Evolutionary conservation across 2,888 invertebrate genomes (phyloP).

Genomic region (Cephus pygmeus): DNA sequence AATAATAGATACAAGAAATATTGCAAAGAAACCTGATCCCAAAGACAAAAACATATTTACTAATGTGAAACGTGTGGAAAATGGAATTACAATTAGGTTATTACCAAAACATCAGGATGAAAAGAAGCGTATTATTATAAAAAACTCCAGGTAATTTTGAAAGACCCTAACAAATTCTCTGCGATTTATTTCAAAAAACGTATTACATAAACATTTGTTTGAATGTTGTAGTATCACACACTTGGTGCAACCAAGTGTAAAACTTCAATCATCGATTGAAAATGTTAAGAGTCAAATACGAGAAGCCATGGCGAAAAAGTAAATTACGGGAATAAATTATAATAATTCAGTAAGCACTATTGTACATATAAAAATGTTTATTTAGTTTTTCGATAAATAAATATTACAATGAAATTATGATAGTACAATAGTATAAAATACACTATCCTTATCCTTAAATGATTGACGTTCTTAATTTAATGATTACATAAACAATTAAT

Average conservation of each 20-base stretch:
- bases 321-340: constrained; percentile 5
- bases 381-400: neutral
- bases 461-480: constrained; percentile 11
- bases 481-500: neutral
- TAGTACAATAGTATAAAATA: constrained; percentile 8
- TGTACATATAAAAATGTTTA: constrained; percentile 5
- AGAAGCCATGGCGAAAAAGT: constrained; percentile 43
- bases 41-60: constrained; percentile 39
- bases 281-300: constrained; percentile 49
- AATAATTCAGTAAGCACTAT: neutral
- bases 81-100: constrained; percentile 51
- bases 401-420: neutral
- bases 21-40: constrained; percentile 27
- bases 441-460: neutral
- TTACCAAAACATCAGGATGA: constrained; percentile 32
- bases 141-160: constrained; percentile 45
- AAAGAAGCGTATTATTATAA: constrained; percentile 54
- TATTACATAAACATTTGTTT: constrained; percentile 8
- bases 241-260: constrained; percentile 46
- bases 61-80: constrained; percentile 50
- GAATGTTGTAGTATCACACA: constrained; percentile 41
- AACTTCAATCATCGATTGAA: constrained; percentile 49
- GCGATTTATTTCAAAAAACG: neutral
- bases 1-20: constrained; percentile 50
- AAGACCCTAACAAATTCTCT: neutral